Base-by-base conservation (phyloP, 1,140 invertebrate species). In the Heliconius congener region DNA sequence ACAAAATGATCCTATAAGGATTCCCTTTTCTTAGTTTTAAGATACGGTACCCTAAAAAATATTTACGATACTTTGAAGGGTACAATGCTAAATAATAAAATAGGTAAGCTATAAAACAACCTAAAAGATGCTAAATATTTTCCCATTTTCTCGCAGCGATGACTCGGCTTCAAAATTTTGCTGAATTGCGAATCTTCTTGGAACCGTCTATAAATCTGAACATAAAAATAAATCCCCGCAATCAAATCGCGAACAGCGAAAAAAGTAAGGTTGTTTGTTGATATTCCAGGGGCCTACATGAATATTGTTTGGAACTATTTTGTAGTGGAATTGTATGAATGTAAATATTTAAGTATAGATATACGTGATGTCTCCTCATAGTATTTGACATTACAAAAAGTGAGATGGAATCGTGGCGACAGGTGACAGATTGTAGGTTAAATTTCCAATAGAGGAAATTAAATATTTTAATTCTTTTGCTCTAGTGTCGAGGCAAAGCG, bases 181-280 rank as follows among this genome's bases (percentile, higher is more conserved):
- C 81, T 84, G 82, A 83, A 83, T 81, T 80, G 83, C 84, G 85
- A 89, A 90, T 91, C 87, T 86, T 87, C 83, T 79, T 82, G 84
- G 86, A 89, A 90, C 85, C 86, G 90, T 90, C 90, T 90, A 91
- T 94, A 93, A 94, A 94, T 92, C 87, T 91, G 90, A 90, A 86
- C 90, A 90, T 93, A 94, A 94, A 93, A 94, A 86, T 93, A 94
- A 93, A 94, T 93, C 93, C 91, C 84, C 80, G 87, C 91, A 94
- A 94, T 94, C 91, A 93, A 94, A 93, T 94, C 87, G 91, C 85
- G 89, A 94, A 92, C 88, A 89, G 84, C 87, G 86, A 90, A 93
- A 92, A 93, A 91, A 92, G 90, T 90, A 91, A 88, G 90, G 89
- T 92, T 93, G 88, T 92, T 92, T 93, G 91, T 91, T 92, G 87